Evolutionary conservation across 2,113 vertebrate genomes (phyloP), one percentile per base, ranked within the genome.

Genomic region (Hippocampus mohnikei): DNA sequence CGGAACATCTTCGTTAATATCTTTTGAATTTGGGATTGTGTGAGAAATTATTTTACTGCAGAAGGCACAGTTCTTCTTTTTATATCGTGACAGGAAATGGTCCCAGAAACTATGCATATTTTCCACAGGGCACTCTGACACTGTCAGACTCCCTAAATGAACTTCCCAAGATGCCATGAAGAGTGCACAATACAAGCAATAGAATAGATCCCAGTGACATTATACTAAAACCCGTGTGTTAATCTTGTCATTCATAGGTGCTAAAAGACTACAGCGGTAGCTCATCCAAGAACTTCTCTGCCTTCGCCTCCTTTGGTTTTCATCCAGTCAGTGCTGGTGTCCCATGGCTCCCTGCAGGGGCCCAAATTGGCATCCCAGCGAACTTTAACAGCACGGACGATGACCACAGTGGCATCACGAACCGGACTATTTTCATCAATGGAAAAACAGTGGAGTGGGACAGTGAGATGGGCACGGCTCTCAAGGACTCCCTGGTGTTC

Each of bases 221-320:
- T 8, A 58, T 62, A 70, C 52, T 8, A 2, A 64, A 40, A 50
- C 53, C 29, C 46, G 6, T 52, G 23, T 40, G 1, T 71, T 59
- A 63, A 3, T 50, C 58, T 1, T 63, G 1, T 78, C 3, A 6
- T 79, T 73, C 59, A 0, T 55, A 90, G 89, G 94, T 97, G 25
- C 81, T 96, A 2, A 82, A 89, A 50, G 95, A 98, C 66, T 85
- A 74, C 2, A 72, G 67, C 0, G 67, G 94, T 67, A 73, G 76
- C 37, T 90, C 91, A 0, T 0, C 73, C 10, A 85, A 83, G 25
- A 82, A 74, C n/a, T 96, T 93, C 75, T 84, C 73, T 9, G 90
- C 94, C 10, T 98, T 98, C 25, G 93, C 93, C 2, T 85, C 93
- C 60, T 99, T 93, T 53, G 92, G 93, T n/a, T 98, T 98, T 84